Percentiles rank a stretch among this genome's conserved stretches.
These are phyloP conservation scores for Urocyon cinereoargenteus DNA, from an alignment of 2,797 vertebrate species.

Conservation along the genomic window DNA sequence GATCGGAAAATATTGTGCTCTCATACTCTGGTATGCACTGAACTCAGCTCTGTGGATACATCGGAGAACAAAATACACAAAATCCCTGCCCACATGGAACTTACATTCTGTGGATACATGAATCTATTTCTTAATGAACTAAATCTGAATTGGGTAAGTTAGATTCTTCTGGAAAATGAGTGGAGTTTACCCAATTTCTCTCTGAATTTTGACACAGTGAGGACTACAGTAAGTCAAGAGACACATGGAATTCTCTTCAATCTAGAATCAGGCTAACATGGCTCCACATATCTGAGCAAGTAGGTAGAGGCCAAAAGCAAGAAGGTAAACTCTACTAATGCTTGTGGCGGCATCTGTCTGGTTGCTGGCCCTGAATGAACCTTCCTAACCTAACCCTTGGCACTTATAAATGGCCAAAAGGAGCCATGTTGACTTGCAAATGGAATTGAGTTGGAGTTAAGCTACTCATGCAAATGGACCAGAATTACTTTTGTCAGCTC, in stretches of 20 bases:
- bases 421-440: background rate
- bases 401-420: background rate
- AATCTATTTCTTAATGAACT: background rate
- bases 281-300: background rate
- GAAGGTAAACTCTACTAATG: rapidly evolving
- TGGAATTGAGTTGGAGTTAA: background rate
- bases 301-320: background rate
- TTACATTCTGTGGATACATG: too few species aligned
- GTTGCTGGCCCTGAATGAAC: too few species aligned
- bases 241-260: background rate
- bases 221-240: background rate
- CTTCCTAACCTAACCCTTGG: background rate
- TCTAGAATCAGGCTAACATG: background rate
- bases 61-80: background rate
- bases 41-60: background rate
- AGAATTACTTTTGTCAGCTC: background rate
- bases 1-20: background rate
- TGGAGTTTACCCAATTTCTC: background rate
- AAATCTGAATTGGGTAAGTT: background rate
- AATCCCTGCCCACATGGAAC: too few species aligned
- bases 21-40: background rate
- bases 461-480: background rate
- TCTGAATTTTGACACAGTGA: background rate
- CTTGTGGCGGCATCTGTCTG: rapidly evolving
- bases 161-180: background rate